Evolutionary conservation across 2,888 invertebrate genomes (phyloP), one percentile per base, ranked within the genome.

Genomic region (Maniola hyperantus): DNA sequence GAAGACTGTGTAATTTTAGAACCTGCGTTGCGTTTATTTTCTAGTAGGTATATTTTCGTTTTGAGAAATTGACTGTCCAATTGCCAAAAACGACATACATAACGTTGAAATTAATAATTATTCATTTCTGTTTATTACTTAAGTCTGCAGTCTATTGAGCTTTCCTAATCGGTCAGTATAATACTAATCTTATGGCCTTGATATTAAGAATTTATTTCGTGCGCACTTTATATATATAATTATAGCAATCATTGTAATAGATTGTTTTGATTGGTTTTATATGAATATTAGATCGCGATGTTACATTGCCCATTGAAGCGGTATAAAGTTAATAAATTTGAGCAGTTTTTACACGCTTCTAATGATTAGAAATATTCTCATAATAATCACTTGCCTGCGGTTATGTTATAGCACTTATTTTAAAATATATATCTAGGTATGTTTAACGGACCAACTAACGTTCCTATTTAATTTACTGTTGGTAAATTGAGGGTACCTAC

Each of bases 211-310:
- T 55, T 55, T 13, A 63, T 55, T 63, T 63, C 15, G 54, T 34
- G 15, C 34, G 63, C 46, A 55, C 33, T 48, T 33, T 13, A 11
- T n/a, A n/a, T n/a, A 10, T 53, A 55, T 63, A 63, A 63, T 63
- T 63, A 63, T 46, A 63, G 63, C 54, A 63, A 63, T 63, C 63
- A 55, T 15, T 58, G 42, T 67, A 67, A 64, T 64, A 48, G 67
- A 67, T 67, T 67, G 60, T 64, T 67, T 67, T 67, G 64, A 67
- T 67, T 67, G 59, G 64, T 60, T 62, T 62, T 62, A 53, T 67
- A 64, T 67, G 67, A 64, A 64, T 67, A 67, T 66, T 66, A 62
- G 62, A 34, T 50, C n/a, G 54, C 44, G 59, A 57, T 57, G 39
- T 64, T 50, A 64, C 62, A 66, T 62, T 57, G 26, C 55, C 66